These are phyloP conservation scores for Pollicipes pollicipes DNA, from an alignment of 1,140 invertebrate species.

Conservation along the genomic window DNA sequence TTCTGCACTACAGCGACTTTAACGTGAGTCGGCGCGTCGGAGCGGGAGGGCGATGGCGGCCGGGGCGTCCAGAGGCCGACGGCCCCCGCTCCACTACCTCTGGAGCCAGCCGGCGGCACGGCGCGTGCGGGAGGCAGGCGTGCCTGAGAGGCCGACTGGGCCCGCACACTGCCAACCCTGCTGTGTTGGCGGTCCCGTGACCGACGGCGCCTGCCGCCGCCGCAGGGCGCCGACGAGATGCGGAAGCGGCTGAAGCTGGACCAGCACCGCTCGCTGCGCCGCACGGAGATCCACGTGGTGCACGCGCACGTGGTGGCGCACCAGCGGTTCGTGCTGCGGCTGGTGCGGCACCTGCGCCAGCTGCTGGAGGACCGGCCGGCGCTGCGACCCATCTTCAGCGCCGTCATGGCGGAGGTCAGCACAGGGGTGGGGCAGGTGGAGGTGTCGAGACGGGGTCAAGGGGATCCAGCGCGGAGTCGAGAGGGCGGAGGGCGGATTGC, in stretches of 20 bases:
- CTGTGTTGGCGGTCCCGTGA: no score
- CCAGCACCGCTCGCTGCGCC: background rate
- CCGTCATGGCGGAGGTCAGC: constrained; percentile 39
- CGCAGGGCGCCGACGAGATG: background rate
- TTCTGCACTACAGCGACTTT: background rate
- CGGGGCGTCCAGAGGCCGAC: no score
- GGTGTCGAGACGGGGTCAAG: background rate
- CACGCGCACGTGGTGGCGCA: constrained; percentile 80
- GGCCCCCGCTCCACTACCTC: no score
- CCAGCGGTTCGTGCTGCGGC: constrained; percentile 74
- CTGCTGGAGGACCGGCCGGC: constrained; percentile 58
- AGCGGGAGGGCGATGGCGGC: no score
- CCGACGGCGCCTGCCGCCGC: no score
- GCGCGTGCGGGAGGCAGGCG: no score
- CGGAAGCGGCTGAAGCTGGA: background rate
- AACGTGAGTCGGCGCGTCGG: background rate
- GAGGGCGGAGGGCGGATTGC: background rate
- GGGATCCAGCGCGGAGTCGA: background rate
- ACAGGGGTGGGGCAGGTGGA: background rate
- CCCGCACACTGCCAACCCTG: no score
- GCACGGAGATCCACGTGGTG: constrained; percentile 38
- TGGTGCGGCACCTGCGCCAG: constrained; percentile 71
- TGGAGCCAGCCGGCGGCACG: no score
- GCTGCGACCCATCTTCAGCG: constrained; percentile 50
- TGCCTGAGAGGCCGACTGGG: no score